Base-by-base conservation (phyloP, 2,113 vertebrate genomes). In the Peromyscus polionotus region DNA sequence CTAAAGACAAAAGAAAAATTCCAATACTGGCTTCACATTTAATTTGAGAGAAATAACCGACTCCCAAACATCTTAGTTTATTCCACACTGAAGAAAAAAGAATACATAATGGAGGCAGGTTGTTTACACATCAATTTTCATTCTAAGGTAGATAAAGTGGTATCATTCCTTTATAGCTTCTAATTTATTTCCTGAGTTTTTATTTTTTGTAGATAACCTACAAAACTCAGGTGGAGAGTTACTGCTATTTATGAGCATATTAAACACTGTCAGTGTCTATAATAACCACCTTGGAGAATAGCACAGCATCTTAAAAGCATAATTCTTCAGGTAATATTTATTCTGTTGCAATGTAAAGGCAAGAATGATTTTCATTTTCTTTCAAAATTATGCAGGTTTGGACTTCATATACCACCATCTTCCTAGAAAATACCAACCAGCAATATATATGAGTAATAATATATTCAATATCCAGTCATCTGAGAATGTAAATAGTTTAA, bases 201-300 rank as follows among this genome's bases (percentile, higher is more conserved):
- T 86, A 67, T 86, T 48, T 68, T 91, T 45, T 92, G 77, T 72
- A 93, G 7, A 72, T 97, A 98, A 94, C n/a, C 88, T 76, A 70
- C 12, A 45, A 95, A 96, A 94, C 83, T 93, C 90, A 96, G 36
- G 88, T 22, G 91, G 70, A 98, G 65, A n/a, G 91, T 91, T 39
- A 92, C 97, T 97, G 77, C 63, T 7, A 39, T 72, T 94, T 84
- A 92, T 93, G 80, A 97, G 84, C 92, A 95, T 96, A 90, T 67
- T 89, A 98, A 98, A 97, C 94, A 97, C 0, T 16, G 17, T 72
- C 72, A 98, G 89, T 95, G 97, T 26, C 97, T 97, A 97, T 98
- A 99, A 98, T 97, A 98, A 98, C 97, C 97, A 98, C 98, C 98
- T 98, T 98, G 96, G 98, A 98, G 98, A 99, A 98, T 96, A 98